Conservation (phyloP, 2,797 vertebrate species). For the Peromyscus aztecus region DNA sequence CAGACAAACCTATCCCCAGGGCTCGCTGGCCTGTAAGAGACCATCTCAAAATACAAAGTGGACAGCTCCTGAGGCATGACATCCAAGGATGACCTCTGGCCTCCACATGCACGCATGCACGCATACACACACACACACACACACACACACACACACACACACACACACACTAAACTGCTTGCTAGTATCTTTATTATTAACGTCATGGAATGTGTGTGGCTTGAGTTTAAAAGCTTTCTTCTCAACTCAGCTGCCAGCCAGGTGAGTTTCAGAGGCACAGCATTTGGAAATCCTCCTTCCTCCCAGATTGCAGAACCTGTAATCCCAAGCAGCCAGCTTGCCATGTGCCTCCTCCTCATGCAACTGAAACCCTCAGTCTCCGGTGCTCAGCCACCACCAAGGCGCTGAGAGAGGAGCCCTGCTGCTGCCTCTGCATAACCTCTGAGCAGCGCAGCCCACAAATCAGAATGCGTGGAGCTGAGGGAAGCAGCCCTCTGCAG, state of each 20-base stretch:
- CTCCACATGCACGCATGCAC: not conserved
- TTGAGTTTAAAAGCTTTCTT: not conserved
- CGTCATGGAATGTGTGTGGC: not conserved
- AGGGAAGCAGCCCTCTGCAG: not conserved
- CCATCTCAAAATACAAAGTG: not conserved
- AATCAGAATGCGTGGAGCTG: rapidly evolving
- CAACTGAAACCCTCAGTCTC: not conserved
- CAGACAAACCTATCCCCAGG: not conserved
- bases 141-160: not conserved
- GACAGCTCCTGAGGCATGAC: not conserved
- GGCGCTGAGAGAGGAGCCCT: not conserved
- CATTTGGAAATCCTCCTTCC: not conserved
- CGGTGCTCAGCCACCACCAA: not conserved
- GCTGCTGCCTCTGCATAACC: not conserved
- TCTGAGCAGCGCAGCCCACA: not conserved
- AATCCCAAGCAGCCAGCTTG: not conserved
- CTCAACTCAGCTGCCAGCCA: not conserved
- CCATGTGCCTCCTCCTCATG: not conserved
- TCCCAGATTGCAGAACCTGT: not conserved
- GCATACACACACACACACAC: not conserved
- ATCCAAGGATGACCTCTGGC: not conserved
- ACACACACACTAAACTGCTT: not conserved
- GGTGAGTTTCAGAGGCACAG: not conserved
- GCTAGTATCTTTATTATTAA: not conserved
- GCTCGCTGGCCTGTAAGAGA: not conserved